phyloP scores from a whole-genome alignment of 1,140 invertebrate genomes.

The Stratiolaelaps scimitus region DNA sequence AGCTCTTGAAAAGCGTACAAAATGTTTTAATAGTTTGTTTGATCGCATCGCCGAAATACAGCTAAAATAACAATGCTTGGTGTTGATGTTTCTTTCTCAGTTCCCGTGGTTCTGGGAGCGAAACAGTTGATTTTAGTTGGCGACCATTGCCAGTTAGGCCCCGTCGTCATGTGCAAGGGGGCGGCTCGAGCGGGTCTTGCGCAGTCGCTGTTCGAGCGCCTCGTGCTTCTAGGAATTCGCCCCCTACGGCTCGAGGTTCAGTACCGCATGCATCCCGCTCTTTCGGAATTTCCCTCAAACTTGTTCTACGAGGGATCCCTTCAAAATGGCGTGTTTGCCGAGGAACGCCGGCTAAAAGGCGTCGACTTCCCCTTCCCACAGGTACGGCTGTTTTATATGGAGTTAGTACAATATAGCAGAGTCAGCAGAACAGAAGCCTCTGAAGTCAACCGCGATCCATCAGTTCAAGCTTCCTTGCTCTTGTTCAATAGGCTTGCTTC shows the following conservation, averaged over 20 bases:
- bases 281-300: slow-evolving; percentile 94
- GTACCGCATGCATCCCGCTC: slow-evolving; percentile 95
- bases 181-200: slow-evolving; percentile 89
- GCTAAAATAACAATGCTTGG: no score
- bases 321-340: slow-evolving; percentile 94
- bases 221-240: slow-evolving; percentile 88
- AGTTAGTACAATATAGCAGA: no score
- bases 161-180: slow-evolving; percentile 99
- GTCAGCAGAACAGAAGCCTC: no score
- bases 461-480: no score
- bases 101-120: slow-evolving; percentile 93
- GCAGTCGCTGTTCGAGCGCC: slow-evolving; percentile 89
- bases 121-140: slow-evolving; percentile 87
- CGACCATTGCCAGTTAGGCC: slow-evolving; percentile 96
- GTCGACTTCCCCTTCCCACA: slow-evolving; percentile 94
- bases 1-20: no score
- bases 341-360: slow-evolving; percentile 72
- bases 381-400: no score
- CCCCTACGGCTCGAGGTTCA: slow-evolving; percentile 94
- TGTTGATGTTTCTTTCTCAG: no score
- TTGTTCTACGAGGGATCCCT: slow-evolving; percentile 98
- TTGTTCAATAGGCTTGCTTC: no score
- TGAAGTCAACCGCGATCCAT: no score
- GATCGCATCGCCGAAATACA: no score
- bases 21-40: no score